A percentile compares a stretch with the other conserved stretches of the same genome.
Conservation (phyloP, 2,113 vertebrate species). For the Caloenas nicobarica region DNA sequence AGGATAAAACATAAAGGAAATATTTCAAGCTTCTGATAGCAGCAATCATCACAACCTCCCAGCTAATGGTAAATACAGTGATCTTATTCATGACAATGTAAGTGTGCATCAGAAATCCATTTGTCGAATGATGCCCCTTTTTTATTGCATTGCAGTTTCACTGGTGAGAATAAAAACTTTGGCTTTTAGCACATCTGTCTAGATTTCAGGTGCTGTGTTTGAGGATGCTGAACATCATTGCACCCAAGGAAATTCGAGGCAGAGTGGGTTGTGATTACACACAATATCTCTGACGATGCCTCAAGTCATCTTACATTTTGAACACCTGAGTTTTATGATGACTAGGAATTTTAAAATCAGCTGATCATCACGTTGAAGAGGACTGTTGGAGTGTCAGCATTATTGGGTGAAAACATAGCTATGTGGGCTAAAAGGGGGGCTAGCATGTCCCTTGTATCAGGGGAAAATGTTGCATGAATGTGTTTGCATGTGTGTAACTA, state of each 20-base stretch:
- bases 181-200: not conserved
- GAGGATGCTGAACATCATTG: not conserved
- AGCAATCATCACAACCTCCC: not conserved
- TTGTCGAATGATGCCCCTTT: not conserved
- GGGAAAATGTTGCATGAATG: not conserved
- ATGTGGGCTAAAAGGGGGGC: accelerated
- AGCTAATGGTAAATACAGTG: conserved; percentile 5
- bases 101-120: not conserved
- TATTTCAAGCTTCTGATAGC: conserved; percentile 34
- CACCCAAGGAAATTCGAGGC: not conserved
- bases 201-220: not conserved
- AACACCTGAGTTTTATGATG: not conserved
- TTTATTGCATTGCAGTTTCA: not conserved
- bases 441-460: not conserved
- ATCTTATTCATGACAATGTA: not conserved
- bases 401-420: not conserved
- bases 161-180: not conserved
- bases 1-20: conserved; percentile 60
- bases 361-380: not conserved
- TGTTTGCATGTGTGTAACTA: not conserved
- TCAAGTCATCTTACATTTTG: not conserved
- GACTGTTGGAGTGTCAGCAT: not conserved
- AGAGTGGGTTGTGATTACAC: not conserved
- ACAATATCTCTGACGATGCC: not conserved
- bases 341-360: not conserved